Base-by-base conservation (phyloP, 1,140 invertebrate species). In the Aphelinus certus region DNA sequence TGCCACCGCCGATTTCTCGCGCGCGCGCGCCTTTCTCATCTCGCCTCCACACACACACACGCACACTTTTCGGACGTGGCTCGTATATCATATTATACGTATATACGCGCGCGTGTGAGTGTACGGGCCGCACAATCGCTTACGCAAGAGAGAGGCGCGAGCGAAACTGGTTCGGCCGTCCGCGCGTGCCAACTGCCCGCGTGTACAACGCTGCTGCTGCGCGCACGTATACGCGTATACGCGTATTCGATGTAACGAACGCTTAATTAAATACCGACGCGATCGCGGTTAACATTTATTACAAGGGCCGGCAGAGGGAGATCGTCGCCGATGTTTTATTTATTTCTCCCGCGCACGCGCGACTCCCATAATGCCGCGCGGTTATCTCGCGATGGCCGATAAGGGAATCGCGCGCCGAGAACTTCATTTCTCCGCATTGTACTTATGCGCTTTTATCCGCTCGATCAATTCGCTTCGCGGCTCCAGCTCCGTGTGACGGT, bases 341-440 rank as follows among this genome's bases (percentile, higher is more conserved):
- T 68, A 74, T 74, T 68, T 62, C 48, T 63, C 45, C 5, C 10
- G 51, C 49, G 7, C 56, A n/a, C 42, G 3, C 46, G 7, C n/a
- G 57, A 46, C 66, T 64, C 67, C 70, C 58, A 47, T 65, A 75
- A 63, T 70, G 42, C 26, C 26, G 26, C 26, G 43, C 58, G 61
- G 45, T 70, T 75, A 70, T 58, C 70, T 63, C 47, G 26, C 51
- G 58, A 70, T 75, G 66, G 26, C 3, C n/a, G 74, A 71, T 71
- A 75, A 71, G 56, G 26, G 45, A 75, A 75, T 71, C 66, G 71
- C 67, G 26, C 26, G 55, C 10, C 66, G 66, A 71, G 68, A 63
- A 75, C 74, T 75, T 70, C 74, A 75, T 75, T 75, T 71, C 62
- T 75, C 49, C 5, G 68, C 56, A 58, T 64, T 75, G 68, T 71